A percentile compares a stretch with the other conserved stretches of the same genome.
Evolutionary conservation across 2,113 vertebrate genomes (phyloP).

Genomic region (Benitochromis conjunctus): DNA sequence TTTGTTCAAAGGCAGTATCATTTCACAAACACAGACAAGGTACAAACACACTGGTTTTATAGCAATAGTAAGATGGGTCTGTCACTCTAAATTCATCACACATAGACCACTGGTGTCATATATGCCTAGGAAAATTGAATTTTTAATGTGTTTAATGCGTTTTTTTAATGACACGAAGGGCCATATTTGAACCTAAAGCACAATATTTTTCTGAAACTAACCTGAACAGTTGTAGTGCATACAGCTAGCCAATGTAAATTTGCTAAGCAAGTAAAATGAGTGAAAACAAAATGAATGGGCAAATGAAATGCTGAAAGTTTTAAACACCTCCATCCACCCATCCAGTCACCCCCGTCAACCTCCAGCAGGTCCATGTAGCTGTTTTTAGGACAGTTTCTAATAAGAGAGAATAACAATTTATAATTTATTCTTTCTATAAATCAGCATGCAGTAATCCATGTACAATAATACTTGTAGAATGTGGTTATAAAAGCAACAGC

Average conservation of each 20-base stretch:
- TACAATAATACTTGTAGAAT: too few relatives aligned
- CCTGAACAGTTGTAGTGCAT: not conserved
- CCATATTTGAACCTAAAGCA: not conserved
- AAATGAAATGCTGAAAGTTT: not conserved
- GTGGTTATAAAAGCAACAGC: too few relatives aligned
- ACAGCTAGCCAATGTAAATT: not conserved
- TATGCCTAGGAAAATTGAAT: not conserved
- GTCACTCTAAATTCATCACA: not conserved
- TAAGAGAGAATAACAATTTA: too few relatives aligned
- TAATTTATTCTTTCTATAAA: too few relatives aligned
- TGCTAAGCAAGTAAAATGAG: not conserved
- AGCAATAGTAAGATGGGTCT: not conserved
- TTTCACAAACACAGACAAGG: not conserved
- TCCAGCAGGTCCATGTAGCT: too few relatives aligned
- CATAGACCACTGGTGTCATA: not conserved
- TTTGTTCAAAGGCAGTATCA: not conserved
- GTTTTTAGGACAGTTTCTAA: too few relatives aligned
- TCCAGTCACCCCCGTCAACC: not conserved
- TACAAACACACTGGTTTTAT: not conserved
- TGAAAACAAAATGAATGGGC: not conserved
- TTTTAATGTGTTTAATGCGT: not conserved
- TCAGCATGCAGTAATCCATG: too few relatives aligned
- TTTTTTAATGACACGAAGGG: not conserved
- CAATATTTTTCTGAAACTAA: not conserved
- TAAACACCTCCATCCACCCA: not conserved